A percentile compares a stretch with the other conserved stretches of the same genome.
Evolutionary conservation across 2,888 invertebrate species (phyloP).

Genomic region (Seira ritae): DNA sequence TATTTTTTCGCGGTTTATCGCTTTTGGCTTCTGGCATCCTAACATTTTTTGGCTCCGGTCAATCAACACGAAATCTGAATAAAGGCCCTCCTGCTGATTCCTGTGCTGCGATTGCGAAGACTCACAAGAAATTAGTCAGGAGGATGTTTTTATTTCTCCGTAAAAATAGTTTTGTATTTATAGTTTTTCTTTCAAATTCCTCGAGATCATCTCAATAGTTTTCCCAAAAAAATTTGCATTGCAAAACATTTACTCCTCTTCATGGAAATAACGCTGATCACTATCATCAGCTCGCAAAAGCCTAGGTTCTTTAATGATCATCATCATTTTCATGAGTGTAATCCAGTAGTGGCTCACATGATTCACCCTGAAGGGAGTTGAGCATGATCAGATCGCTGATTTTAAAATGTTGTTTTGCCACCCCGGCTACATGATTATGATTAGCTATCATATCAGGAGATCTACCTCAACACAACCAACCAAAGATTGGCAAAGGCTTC

Average conservation of each 20-base stretch:
- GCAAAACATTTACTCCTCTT: conserved; percentile 37
- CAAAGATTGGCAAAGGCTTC: too few species aligned
- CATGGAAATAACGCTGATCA: conserved; percentile 31
- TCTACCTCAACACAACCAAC: too few species aligned
- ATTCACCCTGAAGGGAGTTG: too few species aligned
- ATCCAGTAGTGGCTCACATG: conserved; percentile 35
- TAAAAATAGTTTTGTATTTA: too few species aligned
- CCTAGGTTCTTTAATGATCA: conserved; percentile 14
- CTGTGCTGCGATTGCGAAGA: background rate
- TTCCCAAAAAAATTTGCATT: conserved; percentile 29
- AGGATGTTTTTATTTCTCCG: background rate
- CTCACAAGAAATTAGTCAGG: too few species aligned
- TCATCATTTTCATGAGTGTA: conserved; percentile 37
- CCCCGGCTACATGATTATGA: too few species aligned
- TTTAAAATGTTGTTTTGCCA: too few species aligned
- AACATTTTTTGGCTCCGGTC: conserved; percentile 43
- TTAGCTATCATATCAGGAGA: too few species aligned
- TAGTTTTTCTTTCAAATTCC: too few species aligned
- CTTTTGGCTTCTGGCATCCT: conserved; percentile 12
- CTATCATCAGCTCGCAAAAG: conserved; percentile 21
- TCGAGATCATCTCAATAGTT: too few species aligned
- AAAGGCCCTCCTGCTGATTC: background rate
- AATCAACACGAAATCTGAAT: conserved; percentile 51
- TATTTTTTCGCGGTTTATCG: conserved; percentile 13
- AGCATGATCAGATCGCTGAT: too few species aligned